phyloP scores from a whole-genome alignment of 2,888 invertebrate genomes.

The Ormyrus pomaceus region DNA sequence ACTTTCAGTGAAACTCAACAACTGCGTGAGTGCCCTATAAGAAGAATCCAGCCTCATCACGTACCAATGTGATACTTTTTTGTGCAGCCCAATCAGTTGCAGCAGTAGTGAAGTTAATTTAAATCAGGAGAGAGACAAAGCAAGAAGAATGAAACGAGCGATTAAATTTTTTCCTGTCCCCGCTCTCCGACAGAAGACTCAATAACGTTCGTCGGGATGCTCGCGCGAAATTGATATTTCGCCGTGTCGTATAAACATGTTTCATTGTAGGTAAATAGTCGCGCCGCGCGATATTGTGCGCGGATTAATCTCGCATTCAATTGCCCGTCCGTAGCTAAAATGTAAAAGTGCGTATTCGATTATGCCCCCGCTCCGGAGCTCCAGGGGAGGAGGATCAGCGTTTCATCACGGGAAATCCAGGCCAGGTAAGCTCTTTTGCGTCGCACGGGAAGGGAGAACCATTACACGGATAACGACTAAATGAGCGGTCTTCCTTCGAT shows the following conservation, averaged over 20 bases:
- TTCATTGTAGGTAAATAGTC: not conserved
- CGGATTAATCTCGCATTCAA: slow-evolving; percentile 12
- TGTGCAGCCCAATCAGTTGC: not conserved
- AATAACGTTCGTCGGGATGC: no score
- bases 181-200: no score
- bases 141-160: not conserved
- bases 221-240: not conserved
- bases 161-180: no score
- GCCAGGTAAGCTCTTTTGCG: not conserved
- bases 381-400: not conserved
- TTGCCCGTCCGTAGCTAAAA: slow-evolving; percentile 11
- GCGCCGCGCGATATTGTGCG: not conserved
- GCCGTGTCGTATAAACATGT: not conserved
- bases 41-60: not conserved
- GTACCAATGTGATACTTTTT: not conserved
- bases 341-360: slow-evolving; percentile 10
- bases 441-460: not conserved
- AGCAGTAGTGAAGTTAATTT: slow-evolving; percentile 15
- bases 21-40: slow-evolving; percentile 27
- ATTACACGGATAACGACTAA: not conserved
- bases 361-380: not conserved
- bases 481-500: not conserved
- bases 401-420: not conserved
- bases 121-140: not conserved
- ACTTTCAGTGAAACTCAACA: slow-evolving; percentile 38